These are phyloP conservation scores for Ovibos moschatus DNA, from an alignment of 2,113 vertebrate species.

Conservation along the genomic window DNA sequence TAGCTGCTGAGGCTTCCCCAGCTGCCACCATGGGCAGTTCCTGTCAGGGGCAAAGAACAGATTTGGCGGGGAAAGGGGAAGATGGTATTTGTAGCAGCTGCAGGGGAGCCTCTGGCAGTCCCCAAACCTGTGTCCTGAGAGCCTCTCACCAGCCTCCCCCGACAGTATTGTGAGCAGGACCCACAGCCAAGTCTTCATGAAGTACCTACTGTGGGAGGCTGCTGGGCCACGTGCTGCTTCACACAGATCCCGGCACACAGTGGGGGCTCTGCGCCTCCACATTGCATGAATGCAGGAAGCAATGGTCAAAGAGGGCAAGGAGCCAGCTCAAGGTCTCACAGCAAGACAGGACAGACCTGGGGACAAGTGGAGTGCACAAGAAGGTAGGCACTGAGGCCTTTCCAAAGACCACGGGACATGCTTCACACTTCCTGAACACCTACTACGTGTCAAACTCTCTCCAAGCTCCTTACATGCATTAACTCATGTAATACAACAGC, in stretches of 20 bases:
- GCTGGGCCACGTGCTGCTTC: accelerated
- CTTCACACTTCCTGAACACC: background rate
- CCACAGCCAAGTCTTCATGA: background rate
- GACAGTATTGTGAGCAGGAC: background rate
- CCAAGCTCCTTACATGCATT: background rate
- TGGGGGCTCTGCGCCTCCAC: background rate
- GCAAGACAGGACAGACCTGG: background rate
- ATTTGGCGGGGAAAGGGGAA: background rate
- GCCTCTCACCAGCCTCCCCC: background rate
- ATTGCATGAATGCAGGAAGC: accelerated
- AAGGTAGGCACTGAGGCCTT: background rate
- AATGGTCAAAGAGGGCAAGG: background rate
- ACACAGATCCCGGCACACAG: accelerated
- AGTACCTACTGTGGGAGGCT: background rate
- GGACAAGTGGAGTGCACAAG: background rate
- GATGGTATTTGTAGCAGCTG: background rate
- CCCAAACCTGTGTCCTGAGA: background rate
- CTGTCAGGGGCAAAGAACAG: background rate
- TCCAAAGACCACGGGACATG: accelerated
- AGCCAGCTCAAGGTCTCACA: background rate
- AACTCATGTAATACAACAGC: too few species aligned
- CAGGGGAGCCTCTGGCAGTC: conserved; percentile 21
- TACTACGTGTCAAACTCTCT: background rate
- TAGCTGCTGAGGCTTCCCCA: background rate
- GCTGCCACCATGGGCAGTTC: background rate